Percentiles rank a stretch among this genome's conserved stretches.
phyloP scores from a whole-genome alignment of 2,113 vertebrate genomes.

The Spilogale gracilis region DNA sequence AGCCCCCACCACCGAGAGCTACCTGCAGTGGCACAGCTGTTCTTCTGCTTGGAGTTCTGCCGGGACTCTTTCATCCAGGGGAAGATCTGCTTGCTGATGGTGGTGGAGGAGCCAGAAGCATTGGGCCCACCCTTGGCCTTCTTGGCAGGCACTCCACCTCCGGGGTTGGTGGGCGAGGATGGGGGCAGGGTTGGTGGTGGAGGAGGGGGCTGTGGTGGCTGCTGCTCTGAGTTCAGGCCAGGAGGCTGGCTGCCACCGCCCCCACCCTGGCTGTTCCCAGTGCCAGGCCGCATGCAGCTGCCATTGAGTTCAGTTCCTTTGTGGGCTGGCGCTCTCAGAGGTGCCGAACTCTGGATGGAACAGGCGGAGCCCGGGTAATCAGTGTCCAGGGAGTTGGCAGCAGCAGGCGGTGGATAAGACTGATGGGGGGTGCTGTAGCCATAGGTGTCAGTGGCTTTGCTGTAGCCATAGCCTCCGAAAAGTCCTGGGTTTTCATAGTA shows the following conservation, averaged over 20 bases:
- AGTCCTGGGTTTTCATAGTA: conserved; percentile 99
- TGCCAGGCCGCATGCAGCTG: conserved; percentile 95
- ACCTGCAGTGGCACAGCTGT: conserved; percentile 95
- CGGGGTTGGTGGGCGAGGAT: conserved; percentile 94
- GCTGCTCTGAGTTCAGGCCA: conserved; percentile 92
- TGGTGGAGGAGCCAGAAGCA: conserved; percentile 90
- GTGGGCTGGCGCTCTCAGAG: conserved; percentile 91
- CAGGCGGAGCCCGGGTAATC: conserved; percentile 96
- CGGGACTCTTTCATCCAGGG: conserved; percentile 99
- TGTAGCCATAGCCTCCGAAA: conserved; percentile 96
- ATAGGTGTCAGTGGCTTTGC: conserved; percentile 96
- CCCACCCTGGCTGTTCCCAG: conserved; percentile 85
- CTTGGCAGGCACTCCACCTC: conserved; percentile 93
- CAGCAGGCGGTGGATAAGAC: conserved; percentile 88
- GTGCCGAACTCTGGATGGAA: conserved; percentile 93
- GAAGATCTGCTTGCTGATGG: conserved; percentile 98
- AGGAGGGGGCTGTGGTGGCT: conserved; percentile 88
- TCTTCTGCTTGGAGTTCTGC: conserved; percentile 98
- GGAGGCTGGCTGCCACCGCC: conserved; percentile 91
- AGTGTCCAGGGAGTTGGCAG: conserved; percentile 92
- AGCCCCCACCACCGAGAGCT: conserved; percentile 73
- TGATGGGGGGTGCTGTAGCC: conserved; percentile 94
- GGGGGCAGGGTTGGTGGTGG: conserved; percentile 92
- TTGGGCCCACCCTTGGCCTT: conserved; percentile 93
- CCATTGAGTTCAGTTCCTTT: conserved; percentile 95